These are phyloP conservation scores for Scalopus aquaticus DNA, from an alignment of 2,113 vertebrate genomes.

Conservation along the genomic window DNA sequence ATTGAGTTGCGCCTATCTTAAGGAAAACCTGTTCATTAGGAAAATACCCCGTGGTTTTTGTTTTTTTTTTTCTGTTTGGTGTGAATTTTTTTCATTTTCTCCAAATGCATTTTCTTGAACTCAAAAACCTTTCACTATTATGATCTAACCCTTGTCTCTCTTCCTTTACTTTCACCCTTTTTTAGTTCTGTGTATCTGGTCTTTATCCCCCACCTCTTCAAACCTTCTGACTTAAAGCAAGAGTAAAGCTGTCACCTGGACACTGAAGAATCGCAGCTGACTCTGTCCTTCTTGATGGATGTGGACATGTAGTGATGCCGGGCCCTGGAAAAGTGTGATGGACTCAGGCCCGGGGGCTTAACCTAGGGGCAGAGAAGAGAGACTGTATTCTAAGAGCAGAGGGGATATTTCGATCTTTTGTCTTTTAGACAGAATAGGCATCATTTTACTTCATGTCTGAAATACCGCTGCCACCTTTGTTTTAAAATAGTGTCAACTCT, in stretches of 20 bases:
- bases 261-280: background rate
- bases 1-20: background rate
- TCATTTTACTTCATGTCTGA: constrained; percentile 10
- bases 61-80: background rate
- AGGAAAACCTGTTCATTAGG: background rate
- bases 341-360: background rate
- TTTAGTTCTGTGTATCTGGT: background rate
- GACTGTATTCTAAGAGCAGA: background rate
- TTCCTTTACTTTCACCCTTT: background rate
- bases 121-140: background rate
- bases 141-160: background rate
- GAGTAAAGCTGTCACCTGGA: background rate
- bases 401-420: background rate
- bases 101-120: background rate
- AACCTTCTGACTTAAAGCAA: background rate
- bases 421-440: background rate
- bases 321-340: background rate
- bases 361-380: background rate
- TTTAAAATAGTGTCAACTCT: background rate
- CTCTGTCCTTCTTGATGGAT: background rate
- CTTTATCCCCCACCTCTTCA: background rate
- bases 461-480: background rate
- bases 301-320: background rate
- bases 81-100: background rate
- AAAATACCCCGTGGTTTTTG: no score